These are phyloP conservation scores for Pontoporia blainvillei DNA, from an alignment of 2,113 vertebrate genomes.

Conservation along the genomic window DNA sequence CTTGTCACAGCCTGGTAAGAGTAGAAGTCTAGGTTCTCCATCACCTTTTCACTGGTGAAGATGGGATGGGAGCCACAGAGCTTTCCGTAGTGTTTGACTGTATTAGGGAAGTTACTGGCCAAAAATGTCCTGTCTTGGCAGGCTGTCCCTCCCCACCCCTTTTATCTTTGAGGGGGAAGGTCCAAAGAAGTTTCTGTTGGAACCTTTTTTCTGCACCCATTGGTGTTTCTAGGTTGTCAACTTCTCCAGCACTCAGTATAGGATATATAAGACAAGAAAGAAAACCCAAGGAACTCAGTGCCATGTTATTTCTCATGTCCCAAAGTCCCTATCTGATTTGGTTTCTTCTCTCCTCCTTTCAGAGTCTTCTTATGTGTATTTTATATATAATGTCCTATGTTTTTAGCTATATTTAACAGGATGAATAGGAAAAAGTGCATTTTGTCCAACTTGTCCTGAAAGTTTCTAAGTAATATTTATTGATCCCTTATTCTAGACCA, in stretches of 20 bases:
- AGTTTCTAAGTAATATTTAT: not conserved
- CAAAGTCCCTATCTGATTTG: not conserved
- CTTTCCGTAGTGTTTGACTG: not conserved
- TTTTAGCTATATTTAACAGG: not conserved
- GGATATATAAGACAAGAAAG: not conserved
- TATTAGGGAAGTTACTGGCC: not conserved
- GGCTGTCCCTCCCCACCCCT: not conserved
- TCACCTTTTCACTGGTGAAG: not conserved
- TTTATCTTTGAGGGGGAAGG: not conserved
- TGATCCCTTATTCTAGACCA: not conserved
- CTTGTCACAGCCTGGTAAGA: not conserved
- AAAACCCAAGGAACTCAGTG: not conserved
- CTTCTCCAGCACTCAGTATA: not conserved
- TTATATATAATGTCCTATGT: not conserved
- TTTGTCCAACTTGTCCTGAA: not conserved
- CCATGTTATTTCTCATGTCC: not conserved
- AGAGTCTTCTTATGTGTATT: not conserved
- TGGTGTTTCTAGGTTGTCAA: not conserved
- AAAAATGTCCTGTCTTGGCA: not conserved
- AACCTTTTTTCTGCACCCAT: not conserved
- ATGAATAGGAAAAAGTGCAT: not conserved
- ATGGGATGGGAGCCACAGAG: fast-evolving
- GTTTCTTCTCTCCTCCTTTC: not conserved
- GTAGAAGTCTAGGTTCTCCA: not conserved
- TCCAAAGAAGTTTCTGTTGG: not conserved